Conservation (phyloP, 2,113 vertebrate genomes). For the Zapornia atra region DNA sequence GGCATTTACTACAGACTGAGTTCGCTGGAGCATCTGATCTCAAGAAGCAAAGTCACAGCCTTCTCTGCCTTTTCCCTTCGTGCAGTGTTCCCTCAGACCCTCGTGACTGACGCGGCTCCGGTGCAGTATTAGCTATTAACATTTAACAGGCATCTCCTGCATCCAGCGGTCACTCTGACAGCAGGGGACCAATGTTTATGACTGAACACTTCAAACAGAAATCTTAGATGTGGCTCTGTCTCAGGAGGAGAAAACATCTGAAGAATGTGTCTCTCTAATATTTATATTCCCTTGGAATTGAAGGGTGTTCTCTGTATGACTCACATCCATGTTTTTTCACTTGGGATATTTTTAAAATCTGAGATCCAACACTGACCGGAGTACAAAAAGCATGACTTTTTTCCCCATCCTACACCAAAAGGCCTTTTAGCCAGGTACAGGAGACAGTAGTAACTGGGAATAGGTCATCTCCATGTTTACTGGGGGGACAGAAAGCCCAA, state of each 20-base stretch:
- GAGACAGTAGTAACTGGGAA: not conserved
- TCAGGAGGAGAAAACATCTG: constrained; percentile 40
- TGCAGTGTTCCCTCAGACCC: not conserved
- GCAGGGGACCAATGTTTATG: not conserved
- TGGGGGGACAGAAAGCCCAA: not conserved
- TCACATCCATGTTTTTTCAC: constrained; percentile 67
- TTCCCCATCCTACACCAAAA: not conserved
- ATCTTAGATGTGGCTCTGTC: constrained; percentile 12
- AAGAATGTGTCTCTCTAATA: constrained; percentile 40
- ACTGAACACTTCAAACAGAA: constrained; percentile 28
- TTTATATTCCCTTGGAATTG: constrained; percentile 37
- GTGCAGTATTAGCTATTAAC: not conserved
- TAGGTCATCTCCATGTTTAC: not conserved
- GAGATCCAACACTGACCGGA: constrained; percentile 41
- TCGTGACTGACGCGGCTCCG: not conserved
- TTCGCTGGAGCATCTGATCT: not conserved
- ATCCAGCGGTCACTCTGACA: constrained; percentile 6
- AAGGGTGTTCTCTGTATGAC: constrained; percentile 63
- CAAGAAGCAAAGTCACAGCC: fast-evolving
- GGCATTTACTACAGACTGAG: not conserved
- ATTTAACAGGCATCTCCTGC: not conserved
- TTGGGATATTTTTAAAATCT: constrained; percentile 68
- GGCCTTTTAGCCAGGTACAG: not conserved
- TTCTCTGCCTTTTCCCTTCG: not conserved
- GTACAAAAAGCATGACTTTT: not conserved